Evolutionary conservation across 30 jellyfish, hydroid and myxozoan genomes (phyloP), one percentile per base, ranked within the genome.

Genomic region (Hydractinia echinata): DNA sequence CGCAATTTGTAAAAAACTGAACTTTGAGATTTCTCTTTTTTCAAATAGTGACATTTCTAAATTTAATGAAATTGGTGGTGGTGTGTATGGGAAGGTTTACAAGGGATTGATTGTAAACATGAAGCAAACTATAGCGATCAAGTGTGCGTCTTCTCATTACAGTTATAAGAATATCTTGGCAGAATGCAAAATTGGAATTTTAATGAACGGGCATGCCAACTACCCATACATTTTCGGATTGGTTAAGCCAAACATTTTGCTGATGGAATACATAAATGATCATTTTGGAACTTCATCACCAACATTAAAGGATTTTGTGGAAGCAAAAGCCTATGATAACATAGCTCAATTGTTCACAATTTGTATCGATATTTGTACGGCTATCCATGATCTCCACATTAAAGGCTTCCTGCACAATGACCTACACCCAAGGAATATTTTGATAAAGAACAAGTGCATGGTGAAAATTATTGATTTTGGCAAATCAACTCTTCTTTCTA

Each of bases 31-130:
- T 15, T 15, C 30, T 62, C 50, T 15, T 15, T 62, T 62, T 5
- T 50, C 16, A 62, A 62, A 62, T 6, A 10, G 73, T 62, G 73
- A 62, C 30, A 62, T 62, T 10, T 50, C 16, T 15, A 62, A 39
- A 62, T 62, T 62, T 10, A 62, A 39, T 62, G 73, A 62, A 62
- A 62, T 62, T 62, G 30, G 5, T 10, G 50, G 30, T 62, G 73
- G 73, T 62, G 73, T 10, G 7, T 62, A 15, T 62, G 73, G 73
- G 16, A 62, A 62, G 30, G 73, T 62, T 62, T 62, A 15, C 16
- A 5, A 62, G 30, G 73, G 73, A 15, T 50, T 15, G 68, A 56
- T 56, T 56, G 68, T 56, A 10, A 9, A 10, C 68, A 10, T 56
- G 10, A 10, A n/a, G 10, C 68, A 56, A 56, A 56, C n/a, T 56